These are phyloP conservation scores for Nixonia krombeini DNA, from an alignment of 1,140 invertebrate genomes.

Conservation along the genomic window DNA sequence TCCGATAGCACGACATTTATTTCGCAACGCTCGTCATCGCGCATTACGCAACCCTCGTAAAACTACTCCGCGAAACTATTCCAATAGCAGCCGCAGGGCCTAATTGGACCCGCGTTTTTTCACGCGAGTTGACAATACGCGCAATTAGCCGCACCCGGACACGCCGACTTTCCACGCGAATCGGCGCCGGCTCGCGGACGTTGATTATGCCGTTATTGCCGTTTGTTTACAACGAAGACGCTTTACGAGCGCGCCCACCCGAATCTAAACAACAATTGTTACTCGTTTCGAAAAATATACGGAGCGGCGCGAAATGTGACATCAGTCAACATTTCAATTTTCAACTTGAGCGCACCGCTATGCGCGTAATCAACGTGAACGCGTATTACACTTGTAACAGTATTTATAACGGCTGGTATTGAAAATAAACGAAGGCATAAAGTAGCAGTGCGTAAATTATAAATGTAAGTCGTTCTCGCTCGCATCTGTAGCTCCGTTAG, in stretches of 20 bases:
- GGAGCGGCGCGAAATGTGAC: not conserved
- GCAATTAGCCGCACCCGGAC: conserved; percentile 25
- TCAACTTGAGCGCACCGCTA: not conserved
- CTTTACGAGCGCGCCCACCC: conserved; percentile 22
- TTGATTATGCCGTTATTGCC: conserved; percentile 45
- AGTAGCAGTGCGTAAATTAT: not conserved
- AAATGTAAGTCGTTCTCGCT: not conserved
- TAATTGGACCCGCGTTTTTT: too few species aligned
- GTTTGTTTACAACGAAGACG: conserved; percentile 34
- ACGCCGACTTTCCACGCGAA: not conserved
- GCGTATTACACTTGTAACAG: not conserved
- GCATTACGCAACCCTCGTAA: conserved; percentile 24
- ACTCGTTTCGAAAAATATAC: not conserved
- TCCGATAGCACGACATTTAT: conserved; percentile 36
- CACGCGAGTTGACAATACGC: conserved; percentile 13
- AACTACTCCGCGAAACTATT: not conserved
- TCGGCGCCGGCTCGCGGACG: conserved; percentile 21
- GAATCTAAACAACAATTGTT: too few species aligned
- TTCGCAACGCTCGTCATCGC: conserved; percentile 27
- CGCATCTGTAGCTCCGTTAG: not conserved
- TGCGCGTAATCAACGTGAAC: not conserved
- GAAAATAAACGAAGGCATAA: not conserved
- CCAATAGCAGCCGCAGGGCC: too few species aligned
- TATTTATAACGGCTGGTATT: not conserved
- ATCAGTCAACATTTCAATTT: conserved; percentile 3